Evolutionary conservation across 2,797 vertebrate genomes (phyloP).

Genomic region (Pipistrellus kuhlii): DNA sequence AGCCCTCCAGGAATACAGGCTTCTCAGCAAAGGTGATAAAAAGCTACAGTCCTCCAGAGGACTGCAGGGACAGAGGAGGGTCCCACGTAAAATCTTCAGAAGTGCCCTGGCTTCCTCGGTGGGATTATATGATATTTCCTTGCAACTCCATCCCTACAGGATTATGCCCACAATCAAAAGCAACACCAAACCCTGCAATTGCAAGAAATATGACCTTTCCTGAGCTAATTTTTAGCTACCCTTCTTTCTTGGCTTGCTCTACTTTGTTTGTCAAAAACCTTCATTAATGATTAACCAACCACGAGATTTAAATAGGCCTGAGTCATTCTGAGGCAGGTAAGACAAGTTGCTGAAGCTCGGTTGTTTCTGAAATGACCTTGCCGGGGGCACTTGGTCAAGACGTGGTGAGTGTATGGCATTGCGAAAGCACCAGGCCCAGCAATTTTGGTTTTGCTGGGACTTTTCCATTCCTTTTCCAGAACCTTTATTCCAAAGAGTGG

Average conservation of each 20-base stretch:
- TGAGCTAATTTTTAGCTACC: constrained; percentile 72
- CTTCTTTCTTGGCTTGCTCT: constrained; percentile 75
- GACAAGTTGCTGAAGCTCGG: constrained; percentile 76
- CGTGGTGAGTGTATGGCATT: constrained; percentile 68
- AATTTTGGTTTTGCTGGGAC: constrained; percentile 6
- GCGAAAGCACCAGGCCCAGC: constrained; percentile 27
- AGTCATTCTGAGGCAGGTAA: constrained; percentile 85
- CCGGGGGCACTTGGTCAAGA: constrained; percentile 79
- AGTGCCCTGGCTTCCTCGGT: background rate
- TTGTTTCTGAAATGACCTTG: constrained; percentile 85
- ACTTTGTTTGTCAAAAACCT: constrained; percentile 83
- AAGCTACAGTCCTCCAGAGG: background rate
- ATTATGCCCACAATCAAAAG: background rate
- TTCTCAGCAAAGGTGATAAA: background rate
- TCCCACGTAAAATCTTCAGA: background rate
- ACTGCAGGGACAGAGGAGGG: background rate
- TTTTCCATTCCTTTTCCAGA: constrained; percentile 60
- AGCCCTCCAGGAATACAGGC: background rate
- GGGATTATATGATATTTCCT: background rate
- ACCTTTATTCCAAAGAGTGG: background rate
- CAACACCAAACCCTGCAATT: constrained; percentile 24
- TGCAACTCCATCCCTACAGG: background rate
- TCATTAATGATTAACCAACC: constrained; percentile 86
- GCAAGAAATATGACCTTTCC: constrained; percentile 66
- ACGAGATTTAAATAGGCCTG: constrained; percentile 82